Conservation (phyloP, 2,888 invertebrate species). For the Drosophila rellima region DNA sequence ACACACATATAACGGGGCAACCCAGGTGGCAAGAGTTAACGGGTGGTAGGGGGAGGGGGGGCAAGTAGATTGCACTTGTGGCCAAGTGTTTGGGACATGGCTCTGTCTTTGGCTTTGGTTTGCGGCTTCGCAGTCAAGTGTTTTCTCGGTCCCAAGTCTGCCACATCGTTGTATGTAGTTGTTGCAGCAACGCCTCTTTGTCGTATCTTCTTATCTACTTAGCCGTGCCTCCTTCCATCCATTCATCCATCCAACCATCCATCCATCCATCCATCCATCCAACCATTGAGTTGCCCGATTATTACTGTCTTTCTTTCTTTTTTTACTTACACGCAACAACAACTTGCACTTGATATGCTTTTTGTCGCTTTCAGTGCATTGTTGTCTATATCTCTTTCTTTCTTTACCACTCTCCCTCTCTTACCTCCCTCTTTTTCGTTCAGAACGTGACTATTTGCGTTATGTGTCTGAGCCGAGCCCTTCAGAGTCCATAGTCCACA, state of each 20-base stretch:
- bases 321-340: conserved; percentile 14
- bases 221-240: conserved; percentile 20
- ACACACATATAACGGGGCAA: conserved; percentile 25
- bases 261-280: conserved; percentile 5
- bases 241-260: conserved; percentile 1
- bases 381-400: neutral
- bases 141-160: conserved; percentile 38
- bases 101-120: conserved; percentile 41
- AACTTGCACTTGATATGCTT: conserved; percentile 71
- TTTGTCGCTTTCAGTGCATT: conserved; percentile 44
- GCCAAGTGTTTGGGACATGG: conserved; percentile 61
- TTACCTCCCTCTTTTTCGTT: conserved; percentile 18
- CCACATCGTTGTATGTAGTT: conserved; percentile 8
- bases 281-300: conserved; percentile 45
- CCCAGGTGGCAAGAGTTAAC: neutral
- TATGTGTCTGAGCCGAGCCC: conserved; percentile 42
- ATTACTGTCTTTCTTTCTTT: conserved; percentile 54
- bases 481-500: conserved; percentile 36
- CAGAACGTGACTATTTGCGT: conserved; percentile 71
- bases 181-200: conserved; percentile 57
- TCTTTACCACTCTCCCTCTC: neutral
- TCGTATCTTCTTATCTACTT: conserved; percentile 72
- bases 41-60: neutral
- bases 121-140: conserved; percentile 61
- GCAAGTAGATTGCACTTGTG: conserved; percentile 55